Evolutionary conservation across 2,113 vertebrate species (phyloP).

Genomic region (Triplophysa rosa): DNA sequence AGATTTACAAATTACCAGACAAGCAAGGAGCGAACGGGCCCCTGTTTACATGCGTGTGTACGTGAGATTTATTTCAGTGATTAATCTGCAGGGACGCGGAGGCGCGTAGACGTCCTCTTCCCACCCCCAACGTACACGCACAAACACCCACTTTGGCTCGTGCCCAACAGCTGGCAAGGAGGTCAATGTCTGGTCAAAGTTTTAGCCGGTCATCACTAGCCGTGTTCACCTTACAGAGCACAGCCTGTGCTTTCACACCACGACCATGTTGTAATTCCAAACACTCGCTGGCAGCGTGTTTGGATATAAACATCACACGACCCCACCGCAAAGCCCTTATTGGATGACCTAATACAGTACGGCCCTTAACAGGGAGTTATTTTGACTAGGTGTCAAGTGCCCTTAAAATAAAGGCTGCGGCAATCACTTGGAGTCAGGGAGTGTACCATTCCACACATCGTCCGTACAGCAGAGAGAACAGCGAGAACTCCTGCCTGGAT

Average conservation of each 20-base stretch:
- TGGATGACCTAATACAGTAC: conserved; percentile 47
- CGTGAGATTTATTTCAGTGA: conserved; percentile 32
- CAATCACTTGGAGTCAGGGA: conserved; percentile 17
- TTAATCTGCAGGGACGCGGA: conserved; percentile 17
- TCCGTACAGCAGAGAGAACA: conserved; percentile 16
- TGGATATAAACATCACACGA: conserved; percentile 38
- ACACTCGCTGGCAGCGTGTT: conserved; percentile 28
- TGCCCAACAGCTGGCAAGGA: conserved; percentile 24
- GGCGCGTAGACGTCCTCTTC: not conserved
- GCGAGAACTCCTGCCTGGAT: conserved; percentile 42
- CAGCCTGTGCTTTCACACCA: conserved; percentile 42
- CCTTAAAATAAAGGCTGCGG: conserved; percentile 41
- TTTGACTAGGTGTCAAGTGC: conserved; percentile 45
- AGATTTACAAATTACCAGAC: conserved; percentile 41
- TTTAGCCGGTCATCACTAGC: conserved; percentile 28
- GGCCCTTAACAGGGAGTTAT: conserved; percentile 42
- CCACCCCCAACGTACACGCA: not conserved
- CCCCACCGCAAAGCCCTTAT: not conserved
- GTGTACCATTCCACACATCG: conserved; percentile 47
- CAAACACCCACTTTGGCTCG: conserved; percentile 2
- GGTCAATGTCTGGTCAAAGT: conserved; percentile 45
- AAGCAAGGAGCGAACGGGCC: conserved; percentile 35
- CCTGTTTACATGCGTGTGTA: conserved; percentile 31
- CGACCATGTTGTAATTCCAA: conserved; percentile 47
- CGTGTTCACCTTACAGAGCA: conserved; percentile 32